phyloP scores from a whole-genome alignment of 2,888 invertebrate species.

The Amblyjoppa proteus region DNA sequence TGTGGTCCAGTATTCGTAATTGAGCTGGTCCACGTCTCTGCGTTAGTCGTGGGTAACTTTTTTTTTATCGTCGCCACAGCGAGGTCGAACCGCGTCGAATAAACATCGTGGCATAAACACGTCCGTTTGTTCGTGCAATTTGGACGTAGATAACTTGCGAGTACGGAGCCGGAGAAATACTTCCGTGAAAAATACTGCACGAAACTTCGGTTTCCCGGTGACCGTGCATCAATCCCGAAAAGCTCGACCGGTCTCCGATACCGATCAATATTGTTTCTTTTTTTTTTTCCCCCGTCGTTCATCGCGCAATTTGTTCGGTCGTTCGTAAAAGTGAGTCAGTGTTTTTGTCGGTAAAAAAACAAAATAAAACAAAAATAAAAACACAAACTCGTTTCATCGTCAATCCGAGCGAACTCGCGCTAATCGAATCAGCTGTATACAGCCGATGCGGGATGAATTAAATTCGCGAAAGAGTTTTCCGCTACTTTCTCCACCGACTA shows the following conservation, averaged over 20 bases:
- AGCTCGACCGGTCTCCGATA: neutral
- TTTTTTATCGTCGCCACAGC: constrained; percentile 8
- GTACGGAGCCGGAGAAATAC: neutral
- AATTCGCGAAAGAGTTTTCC: constrained; percentile 6
- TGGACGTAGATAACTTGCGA: neutral
- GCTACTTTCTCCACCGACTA: constrained; percentile 5
- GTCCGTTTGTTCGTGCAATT: neutral
- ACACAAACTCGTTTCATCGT: neutral
- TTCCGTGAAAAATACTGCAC: constrained; percentile 20
- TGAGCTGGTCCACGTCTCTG: neutral
- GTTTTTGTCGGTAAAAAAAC: neutral
- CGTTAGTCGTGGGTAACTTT: constrained; percentile 4
- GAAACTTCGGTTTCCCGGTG: neutral
- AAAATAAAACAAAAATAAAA: neutral
- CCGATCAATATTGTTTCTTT: constrained; percentile 9
- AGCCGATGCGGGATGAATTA: neutral
- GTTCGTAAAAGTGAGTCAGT: constrained; percentile 32
- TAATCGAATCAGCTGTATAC: constrained; percentile 2
- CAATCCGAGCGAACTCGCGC: neutral
- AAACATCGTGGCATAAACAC: neutral
- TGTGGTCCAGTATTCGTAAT: too few species aligned
- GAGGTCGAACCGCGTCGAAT: neutral
- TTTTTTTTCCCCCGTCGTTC: neutral
- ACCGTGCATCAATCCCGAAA: neutral
- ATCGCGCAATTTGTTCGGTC: constrained; percentile 41